Evolutionary conservation across 2,113 vertebrate genomes (phyloP).

Genomic region (Cochlearius cochlearius): DNA sequence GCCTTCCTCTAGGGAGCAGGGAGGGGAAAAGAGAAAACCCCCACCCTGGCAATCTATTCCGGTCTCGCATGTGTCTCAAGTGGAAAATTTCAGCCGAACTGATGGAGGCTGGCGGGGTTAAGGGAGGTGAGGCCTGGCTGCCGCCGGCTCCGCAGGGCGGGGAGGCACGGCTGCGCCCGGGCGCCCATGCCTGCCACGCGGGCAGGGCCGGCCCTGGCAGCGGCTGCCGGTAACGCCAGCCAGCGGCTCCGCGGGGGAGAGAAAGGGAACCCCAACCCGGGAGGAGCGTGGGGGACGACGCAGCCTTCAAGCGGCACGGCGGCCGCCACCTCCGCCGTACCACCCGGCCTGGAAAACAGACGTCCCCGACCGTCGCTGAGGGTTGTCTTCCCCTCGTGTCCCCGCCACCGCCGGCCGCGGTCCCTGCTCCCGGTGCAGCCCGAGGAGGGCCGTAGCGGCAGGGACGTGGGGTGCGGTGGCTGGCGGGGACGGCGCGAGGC

Average conservation of each 20-base stretch:
- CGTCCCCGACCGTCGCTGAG: fast-evolving
- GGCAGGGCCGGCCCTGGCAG: background rate
- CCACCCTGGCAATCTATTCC: background rate
- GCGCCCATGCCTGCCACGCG: background rate
- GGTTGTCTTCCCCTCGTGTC: too few relatives aligned
- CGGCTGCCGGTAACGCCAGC: background rate
- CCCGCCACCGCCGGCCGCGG: background rate
- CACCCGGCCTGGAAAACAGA: fast-evolving
- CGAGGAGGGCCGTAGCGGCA: fast-evolving
- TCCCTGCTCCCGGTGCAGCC: fast-evolving
- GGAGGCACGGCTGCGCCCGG: background rate
- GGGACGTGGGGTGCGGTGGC: background rate
- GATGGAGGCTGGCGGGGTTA: background rate
- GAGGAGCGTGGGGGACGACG: fast-evolving
- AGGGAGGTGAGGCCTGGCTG: constrained; percentile 1
- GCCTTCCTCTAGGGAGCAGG: background rate
- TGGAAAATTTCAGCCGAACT: constrained; percentile 28
- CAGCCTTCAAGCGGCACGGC: background rate
- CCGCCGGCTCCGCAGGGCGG: background rate
- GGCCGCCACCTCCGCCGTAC: fast-evolving
- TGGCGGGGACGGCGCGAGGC: fast-evolving
- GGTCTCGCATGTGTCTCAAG: background rate
- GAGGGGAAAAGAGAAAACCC: too few relatives aligned
- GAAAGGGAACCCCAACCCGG: background rate
- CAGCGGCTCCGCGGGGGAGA: background rate